Evolutionary conservation across 2,888 invertebrate species (phyloP), one percentile per base, ranked within the genome.

Genomic region (Eubasilissa splendida): DNA sequence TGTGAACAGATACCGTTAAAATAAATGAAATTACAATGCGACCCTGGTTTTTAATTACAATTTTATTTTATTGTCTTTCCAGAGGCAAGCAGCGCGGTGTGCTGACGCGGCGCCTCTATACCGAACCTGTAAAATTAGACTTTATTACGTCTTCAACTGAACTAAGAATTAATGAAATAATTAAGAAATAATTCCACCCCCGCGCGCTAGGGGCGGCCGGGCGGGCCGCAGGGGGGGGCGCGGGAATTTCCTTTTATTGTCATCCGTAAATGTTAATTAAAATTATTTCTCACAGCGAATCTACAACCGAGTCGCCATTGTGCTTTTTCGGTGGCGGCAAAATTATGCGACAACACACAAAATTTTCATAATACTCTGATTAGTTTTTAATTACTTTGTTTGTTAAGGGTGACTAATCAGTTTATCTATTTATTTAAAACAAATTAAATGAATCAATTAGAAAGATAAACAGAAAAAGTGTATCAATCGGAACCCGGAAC

Each of bases 101-200:
- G 53, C 65, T 60, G 52, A 65, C 65, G 54, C 74, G 60, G 42
- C 59, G 50, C 59, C 33, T 50, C 58, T 22, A 59, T 60, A 50
- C 59, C 74, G 50, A 54, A 63, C 79, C 80, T 54, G 82, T 83
- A 83, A 83, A 83, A 83, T 83, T 83, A 83, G 83, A 83, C 82
- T 82, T 83, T 82, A 83, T 83, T 79, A 68, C 82, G 79, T 76
- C 77, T 81, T 79, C 80, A 59, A 80, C 71, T 82, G 83, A 82
- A 82, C 82, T 82, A 80, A 82, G 83, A 82, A 83, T 83, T 83
- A 83, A 82, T 83, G 83, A 83, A 83, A 83, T 83, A 83, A 83
- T 83, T 83, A 82, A 83, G 83, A 81, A 83, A 82, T 83, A 83
- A 83, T 83, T 83, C 71, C 80, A 59, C 80, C 76, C 68, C 80